Percentiles rank a stretch among this genome's conserved stretches.
phyloP scores from a whole-genome alignment of 2,113 vertebrate species.

The Tragulus kanchil region DNA sequence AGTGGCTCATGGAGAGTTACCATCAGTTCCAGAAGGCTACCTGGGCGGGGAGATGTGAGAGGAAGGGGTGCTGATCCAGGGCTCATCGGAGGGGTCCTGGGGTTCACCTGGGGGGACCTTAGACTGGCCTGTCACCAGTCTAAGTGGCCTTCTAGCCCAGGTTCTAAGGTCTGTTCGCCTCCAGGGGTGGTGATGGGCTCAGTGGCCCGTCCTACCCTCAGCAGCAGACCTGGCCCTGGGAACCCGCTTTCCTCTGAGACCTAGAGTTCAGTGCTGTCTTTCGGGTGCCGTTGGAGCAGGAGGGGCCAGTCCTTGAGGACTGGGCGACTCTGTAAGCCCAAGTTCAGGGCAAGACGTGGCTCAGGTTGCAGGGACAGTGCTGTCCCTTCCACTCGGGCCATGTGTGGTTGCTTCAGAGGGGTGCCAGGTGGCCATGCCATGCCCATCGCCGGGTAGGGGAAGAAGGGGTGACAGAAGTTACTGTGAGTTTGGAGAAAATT shows the following conservation, averaged over 20 bases:
- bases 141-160: not conserved
- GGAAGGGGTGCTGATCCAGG: not conserved
- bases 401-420: not conserved
- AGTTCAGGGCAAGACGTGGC: not conserved
- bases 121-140: not conserved
- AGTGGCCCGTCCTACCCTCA: too few relatives aligned
- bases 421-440: not conserved
- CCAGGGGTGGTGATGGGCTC: too few relatives aligned
- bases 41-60: fast-evolving
- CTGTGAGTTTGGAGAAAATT: not conserved
- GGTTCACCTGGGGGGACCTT: too few relatives aligned
- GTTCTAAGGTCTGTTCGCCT: not conserved
- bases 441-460: fast-evolving
- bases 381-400: not conserved
- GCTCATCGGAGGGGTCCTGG: too few relatives aligned
- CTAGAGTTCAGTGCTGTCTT: not conserved
- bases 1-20: not conserved
- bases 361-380: not conserved
- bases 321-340: not conserved
- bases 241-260: not conserved
- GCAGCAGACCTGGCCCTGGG: not conserved
- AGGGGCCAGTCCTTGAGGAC: not conserved
- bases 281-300: not conserved
- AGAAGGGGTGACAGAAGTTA: not conserved
- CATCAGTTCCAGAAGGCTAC: not conserved